These are phyloP conservation scores for Dinoponera quadriceps DNA, from an alignment of 1,140 invertebrate species.

Conservation along the genomic window DNA sequence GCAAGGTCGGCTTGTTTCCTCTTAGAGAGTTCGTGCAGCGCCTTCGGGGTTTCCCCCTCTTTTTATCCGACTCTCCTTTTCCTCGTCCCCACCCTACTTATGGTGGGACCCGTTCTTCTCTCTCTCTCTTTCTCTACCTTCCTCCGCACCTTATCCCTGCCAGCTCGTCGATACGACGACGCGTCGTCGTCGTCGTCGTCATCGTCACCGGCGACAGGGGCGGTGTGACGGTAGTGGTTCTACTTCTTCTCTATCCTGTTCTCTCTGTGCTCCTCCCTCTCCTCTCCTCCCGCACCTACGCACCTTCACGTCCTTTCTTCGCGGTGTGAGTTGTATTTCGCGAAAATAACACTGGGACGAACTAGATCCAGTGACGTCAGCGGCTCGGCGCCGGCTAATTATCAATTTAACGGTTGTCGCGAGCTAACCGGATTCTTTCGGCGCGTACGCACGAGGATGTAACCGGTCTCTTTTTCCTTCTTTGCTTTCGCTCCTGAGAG, in stretches of 20 bases:
- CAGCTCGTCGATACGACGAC: not conserved
- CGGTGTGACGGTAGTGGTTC: no score
- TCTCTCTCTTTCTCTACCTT: slow-evolving; percentile 54
- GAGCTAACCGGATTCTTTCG: not conserved
- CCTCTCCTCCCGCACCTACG: not conserved
- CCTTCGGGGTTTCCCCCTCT: slow-evolving; percentile 70
- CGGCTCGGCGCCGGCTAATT: slow-evolving; percentile 49
- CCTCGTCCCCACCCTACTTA: not conserved
- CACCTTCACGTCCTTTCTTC: no score
- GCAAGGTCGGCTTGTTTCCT: slow-evolving; percentile 75
- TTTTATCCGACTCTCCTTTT: slow-evolving; percentile 36
- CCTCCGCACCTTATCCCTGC: not conserved
- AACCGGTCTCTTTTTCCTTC: not conserved
- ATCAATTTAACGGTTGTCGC: slow-evolving; percentile 39
- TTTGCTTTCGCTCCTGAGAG: not conserved
- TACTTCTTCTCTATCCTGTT: not conserved
- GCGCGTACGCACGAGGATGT: not conserved
- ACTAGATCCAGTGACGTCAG: slow-evolving; percentile 27
- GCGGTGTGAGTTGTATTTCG: slow-evolving; percentile 26
- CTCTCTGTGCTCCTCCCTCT: not conserved
- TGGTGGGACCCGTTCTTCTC: slow-evolving; percentile 10
- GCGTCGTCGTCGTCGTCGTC: not conserved
- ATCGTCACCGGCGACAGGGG: no score
- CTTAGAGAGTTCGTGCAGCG: slow-evolving; percentile 18
- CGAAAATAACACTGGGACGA: slow-evolving; percentile 38